phyloP scores from a whole-genome alignment of 2,888 invertebrate genomes.

The Malacosoma neustria region DNA sequence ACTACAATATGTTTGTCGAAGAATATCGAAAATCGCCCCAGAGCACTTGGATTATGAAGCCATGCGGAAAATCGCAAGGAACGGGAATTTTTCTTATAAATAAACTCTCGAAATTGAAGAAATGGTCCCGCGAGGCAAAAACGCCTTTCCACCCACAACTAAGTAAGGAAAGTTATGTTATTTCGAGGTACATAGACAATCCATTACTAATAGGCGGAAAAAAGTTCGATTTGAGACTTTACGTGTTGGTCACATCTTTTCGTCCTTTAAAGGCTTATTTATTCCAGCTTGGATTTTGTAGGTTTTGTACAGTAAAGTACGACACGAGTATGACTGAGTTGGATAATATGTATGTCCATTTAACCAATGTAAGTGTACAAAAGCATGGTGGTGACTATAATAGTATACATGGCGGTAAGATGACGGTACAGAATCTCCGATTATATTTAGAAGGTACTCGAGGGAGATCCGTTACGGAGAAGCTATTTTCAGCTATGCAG shows the following conservation, averaged over 20 bases:
- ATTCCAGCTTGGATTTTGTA: conserved; percentile 93
- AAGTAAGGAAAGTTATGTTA: conserved; percentile 92
- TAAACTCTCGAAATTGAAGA: conserved; percentile 93
- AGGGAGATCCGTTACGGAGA: conserved; percentile 91
- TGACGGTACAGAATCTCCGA: conserved; percentile 92
- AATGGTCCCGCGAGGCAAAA: conserved; percentile 91
- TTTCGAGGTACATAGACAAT: conserved; percentile 97
- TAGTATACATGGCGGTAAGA: conserved; percentile 94
- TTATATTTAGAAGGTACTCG: conserved; percentile 93
- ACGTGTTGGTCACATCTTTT: conserved; percentile 94
- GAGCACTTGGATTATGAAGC: conserved; percentile 98
- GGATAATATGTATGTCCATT: conserved; percentile 95
- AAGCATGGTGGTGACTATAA: conserved; percentile 98
- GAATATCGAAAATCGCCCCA: conserved; percentile 95
- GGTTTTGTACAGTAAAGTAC: conserved; percentile 97
- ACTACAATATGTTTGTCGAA: conserved; percentile 98
- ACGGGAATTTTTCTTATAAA: conserved; percentile 97
- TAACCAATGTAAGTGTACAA: conserved; percentile 98
- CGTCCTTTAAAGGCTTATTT: conserved; percentile 94
- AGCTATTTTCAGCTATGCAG: conserved; percentile 89
- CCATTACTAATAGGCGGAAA: conserved; percentile 96
- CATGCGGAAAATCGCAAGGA: conserved; percentile 95
- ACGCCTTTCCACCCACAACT: conserved; percentile 89
- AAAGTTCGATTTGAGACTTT: conserved; percentile 95
- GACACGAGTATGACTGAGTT: conserved; percentile 90